A percentile compares a stretch with the other conserved stretches of the same genome.
Evolutionary conservation across 2,113 vertebrate species (phyloP).

Genomic region (Spea bombifrons): DNA sequence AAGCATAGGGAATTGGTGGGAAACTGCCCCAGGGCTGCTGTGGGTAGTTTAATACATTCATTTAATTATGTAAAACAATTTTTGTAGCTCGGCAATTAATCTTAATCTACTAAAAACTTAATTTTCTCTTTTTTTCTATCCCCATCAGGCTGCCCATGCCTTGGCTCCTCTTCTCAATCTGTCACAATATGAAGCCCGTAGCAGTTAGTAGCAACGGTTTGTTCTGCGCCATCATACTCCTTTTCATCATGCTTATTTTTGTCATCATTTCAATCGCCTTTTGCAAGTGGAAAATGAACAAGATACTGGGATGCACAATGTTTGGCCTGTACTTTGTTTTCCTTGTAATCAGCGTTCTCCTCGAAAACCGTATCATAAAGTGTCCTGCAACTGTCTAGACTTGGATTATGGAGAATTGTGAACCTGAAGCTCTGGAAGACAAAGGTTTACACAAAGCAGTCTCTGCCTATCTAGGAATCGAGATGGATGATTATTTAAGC

Average conservation of each 20-base stretch:
- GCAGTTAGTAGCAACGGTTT: conserved; percentile 91
- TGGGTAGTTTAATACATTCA: background rate
- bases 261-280: conserved; percentile 91
- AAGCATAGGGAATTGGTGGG: too few species aligned
- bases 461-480: background rate
- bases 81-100: too few species aligned
- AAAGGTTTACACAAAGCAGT: background rate
- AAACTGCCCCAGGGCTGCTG: background rate
- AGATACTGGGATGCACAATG: conserved; percentile 89
- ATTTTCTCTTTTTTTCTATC: conserved; percentile 16
- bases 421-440: background rate
- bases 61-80: too few species aligned
- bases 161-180: conserved; percentile 80
- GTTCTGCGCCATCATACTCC: conserved; percentile 93
- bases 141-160: conserved; percentile 84
- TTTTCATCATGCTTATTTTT: conserved; percentile 95
- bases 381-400: conserved; percentile 85
- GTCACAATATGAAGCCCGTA: conserved; percentile 69
- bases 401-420: conserved; percentile 36
- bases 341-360: conserved; percentile 89
- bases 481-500: conserved; percentile 14
- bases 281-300: conserved; percentile 97
- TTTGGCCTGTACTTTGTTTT: conserved; percentile 91
- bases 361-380: conserved; percentile 82
- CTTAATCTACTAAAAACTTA: background rate